Evolutionary conservation across 92 coral and sea anemone species (phyloP), one percentile per base, ranked within the genome.

Genomic region (Pocillopora meandrina): DNA sequence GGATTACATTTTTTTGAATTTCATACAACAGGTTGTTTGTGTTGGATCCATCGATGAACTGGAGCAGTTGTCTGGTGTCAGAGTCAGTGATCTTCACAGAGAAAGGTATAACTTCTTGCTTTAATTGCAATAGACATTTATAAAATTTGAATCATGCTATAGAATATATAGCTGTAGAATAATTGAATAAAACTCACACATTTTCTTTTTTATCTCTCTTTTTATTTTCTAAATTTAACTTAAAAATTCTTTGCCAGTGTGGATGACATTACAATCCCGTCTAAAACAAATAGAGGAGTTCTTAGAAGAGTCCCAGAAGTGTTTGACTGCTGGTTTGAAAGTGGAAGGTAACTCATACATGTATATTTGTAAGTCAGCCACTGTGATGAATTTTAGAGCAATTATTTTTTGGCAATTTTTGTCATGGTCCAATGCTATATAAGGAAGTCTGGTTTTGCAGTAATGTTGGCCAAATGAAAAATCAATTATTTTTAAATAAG

Each of bases 251-350:
- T 42, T 59, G 85, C 8, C 82, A 96, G 98, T 78, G 93, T 91
- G 79, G 98, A 96, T 77, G 71, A 83, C 23, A 90, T 97, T 56
- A 95, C 99, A 23, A 97, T 97, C 84, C 98, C 99, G 42, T 97
- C 99, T 74, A 95, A 95, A 85, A 97, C 92, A 87, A 95, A 98
- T 76, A 92, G 92, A 71, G 99, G 99, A 60, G 92, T 84, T 65
- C 91, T 97, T 33, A 92, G 90, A 84, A 87, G 99, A 71, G 93
- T 97, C 9, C 49, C 92, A 15, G 99, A 97, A 75, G 99, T 97
- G 85, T 97, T 97, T 83, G 99, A 97, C 84, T 97, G 99, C 81
- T 97, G 99, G 99, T 97, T 97, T 91, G 99, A 97, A 86, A 97
- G 99, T 95, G 99, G 99, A 75, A 97, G 99, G 99, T 97, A 78